A percentile compares a stretch with the other conserved stretches of the same genome.
These are phyloP conservation scores for Tetragonula carbonaria DNA, from an alignment of 2,888 invertebrate species.

Conservation along the genomic window DNA sequence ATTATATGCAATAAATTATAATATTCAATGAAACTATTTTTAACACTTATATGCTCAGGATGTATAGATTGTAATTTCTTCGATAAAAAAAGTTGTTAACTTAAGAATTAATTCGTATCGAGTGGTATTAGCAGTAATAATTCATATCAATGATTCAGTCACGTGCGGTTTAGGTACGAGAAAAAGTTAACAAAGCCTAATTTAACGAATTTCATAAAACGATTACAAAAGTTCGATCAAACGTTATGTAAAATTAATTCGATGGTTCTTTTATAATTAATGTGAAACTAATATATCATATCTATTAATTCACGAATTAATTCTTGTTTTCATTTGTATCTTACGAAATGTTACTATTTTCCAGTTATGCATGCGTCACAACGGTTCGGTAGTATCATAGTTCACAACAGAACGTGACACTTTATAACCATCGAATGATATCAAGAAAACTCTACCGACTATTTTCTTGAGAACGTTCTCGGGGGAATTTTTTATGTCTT, in stretches of 20 bases:
- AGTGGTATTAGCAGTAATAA: constrained; percentile 4
- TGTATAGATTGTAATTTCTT: no score
- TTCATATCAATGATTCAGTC: constrained; percentile 18
- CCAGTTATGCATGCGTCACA: not conserved
- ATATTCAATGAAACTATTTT: no score
- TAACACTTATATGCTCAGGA: no score
- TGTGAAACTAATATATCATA: not conserved
- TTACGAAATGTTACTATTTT: not conserved
- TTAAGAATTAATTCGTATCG: not conserved
- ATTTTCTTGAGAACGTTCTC: constrained; percentile 32
- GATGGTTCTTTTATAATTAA: not conserved
- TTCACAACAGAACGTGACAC: not conserved
- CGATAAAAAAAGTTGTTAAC: not conserved
- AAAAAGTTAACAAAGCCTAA: constrained; percentile 17
- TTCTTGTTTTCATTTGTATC: not conserved
- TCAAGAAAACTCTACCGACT: constrained; percentile 5
- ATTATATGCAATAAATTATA: no score
- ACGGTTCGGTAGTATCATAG: not conserved
- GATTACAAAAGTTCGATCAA: constrained; percentile 2
- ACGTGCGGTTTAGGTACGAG: constrained; percentile 1
- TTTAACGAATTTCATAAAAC: constrained; percentile 37
- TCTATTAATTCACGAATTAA: not conserved
- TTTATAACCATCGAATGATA: not conserved
- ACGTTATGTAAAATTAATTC: constrained; percentile 34
- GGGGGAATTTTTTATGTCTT: constrained; percentile 40